Percentiles rank a stretch among this genome's conserved stretches.
Evolutionary conservation across 1,140 invertebrate genomes (phyloP).

Genomic region (Coptotermes formosanus): DNA sequence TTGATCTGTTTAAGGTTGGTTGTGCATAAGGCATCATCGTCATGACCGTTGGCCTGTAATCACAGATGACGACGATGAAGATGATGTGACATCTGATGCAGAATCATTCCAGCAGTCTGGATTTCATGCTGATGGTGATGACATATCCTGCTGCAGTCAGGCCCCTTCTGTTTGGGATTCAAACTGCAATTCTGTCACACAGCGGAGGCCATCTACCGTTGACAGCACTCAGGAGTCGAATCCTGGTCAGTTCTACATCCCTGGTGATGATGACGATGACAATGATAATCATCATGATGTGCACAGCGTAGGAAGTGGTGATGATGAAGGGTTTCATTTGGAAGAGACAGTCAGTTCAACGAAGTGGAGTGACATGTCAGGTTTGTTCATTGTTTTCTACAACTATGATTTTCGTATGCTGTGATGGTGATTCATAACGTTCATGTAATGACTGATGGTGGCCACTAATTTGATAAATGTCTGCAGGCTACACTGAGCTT

Average conservation of each 20-base stretch:
- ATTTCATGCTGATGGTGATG: background rate
- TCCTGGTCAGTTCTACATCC: constrained; percentile 23
- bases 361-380: constrained; percentile 22
- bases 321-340: constrained; percentile 27
- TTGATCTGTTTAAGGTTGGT: constrained; percentile 61
- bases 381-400: background rate
- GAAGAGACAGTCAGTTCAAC: constrained; percentile 27
- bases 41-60: constrained; percentile 82
- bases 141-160: constrained; percentile 17
- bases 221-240: background rate
- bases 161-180: background rate
- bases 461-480: too few species aligned
- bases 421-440: too few species aligned
- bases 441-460: too few species aligned
- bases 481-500: too few species aligned
- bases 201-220: background rate
- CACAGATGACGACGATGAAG: constrained; percentile 54
- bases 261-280: constrained; percentile 6
- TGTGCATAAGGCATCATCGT: constrained; percentile 75
- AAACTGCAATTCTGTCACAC: background rate
- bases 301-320: constrained; percentile 1
- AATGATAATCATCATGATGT: constrained; percentile 16
- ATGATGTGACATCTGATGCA: background rate
- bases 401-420: too few species aligned
- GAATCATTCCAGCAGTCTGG: background rate